These are phyloP conservation scores for Ivindomyrus marchei DNA, from an alignment of 2,113 vertebrate genomes.

Conservation along the genomic window DNA sequence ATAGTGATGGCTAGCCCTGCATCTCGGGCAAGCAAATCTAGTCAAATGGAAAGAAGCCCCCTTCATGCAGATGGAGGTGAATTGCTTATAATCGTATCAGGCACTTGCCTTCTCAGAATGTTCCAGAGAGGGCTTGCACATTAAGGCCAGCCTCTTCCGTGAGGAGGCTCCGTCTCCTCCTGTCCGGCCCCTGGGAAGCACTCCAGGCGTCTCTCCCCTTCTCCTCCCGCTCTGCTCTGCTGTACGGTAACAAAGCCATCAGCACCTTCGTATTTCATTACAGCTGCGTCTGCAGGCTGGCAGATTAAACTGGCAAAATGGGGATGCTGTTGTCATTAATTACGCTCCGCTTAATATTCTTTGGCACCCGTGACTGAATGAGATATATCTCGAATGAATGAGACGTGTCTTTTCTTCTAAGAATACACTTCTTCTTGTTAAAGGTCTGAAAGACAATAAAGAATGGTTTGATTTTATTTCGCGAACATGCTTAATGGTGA, in stretches of 20 bases:
- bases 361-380: not conserved
- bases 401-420: not conserved
- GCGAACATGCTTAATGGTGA: not conserved
- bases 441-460: not conserved
- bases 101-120: not conserved
- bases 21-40: not conserved
- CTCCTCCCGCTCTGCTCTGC: not conserved
- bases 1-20: not conserved
- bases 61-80: not conserved
- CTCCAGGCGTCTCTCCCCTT: not conserved
- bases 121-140: not conserved
- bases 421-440: not conserved
- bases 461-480: not conserved
- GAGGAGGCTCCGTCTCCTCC: not conserved
- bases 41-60: not conserved
- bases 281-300: not conserved
- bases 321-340: not conserved
- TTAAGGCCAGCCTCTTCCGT: not conserved
- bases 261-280: not conserved
- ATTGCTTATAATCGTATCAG: not conserved
- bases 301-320: not conserved
- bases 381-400: not conserved
- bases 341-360: not conserved
- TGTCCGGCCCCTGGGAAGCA: not conserved
- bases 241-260: not conserved